phyloP scores from a whole-genome alignment of 2,888 invertebrate genomes.

The Teinopalpus imperialis region DNA sequence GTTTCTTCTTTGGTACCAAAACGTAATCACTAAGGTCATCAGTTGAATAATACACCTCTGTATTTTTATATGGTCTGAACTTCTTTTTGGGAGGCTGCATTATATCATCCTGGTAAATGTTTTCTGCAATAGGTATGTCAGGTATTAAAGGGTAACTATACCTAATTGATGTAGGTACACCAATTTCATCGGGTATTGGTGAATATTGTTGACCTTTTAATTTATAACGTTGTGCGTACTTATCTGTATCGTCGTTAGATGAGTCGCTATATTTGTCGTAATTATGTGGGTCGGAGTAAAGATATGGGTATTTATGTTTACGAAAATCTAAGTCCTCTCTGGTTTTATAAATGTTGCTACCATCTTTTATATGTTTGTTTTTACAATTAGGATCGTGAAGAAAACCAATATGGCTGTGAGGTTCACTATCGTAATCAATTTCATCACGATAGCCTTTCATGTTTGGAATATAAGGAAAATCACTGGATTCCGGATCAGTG shows the following conservation, averaged over 20 bases:
- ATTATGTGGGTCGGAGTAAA: constrained; percentile 47
- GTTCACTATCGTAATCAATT: constrained; percentile 43
- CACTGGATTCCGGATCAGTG: constrained; percentile 60
- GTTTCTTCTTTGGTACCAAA: constrained; percentile 69
- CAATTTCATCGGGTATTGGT: constrained; percentile 51
- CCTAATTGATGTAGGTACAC: constrained; percentile 42
- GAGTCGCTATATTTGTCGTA: constrained; percentile 60
- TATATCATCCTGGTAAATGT: constrained; percentile 54
- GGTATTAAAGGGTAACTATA: constrained; percentile 49
- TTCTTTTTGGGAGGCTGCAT: constrained; percentile 62
- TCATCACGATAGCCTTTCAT: constrained; percentile 67
- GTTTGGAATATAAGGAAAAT: constrained; percentile 64
- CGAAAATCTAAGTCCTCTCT: constrained; percentile 50
- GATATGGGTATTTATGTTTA: constrained; percentile 52
- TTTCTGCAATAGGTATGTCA: constrained; percentile 51
- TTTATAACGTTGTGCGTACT: constrained; percentile 48
- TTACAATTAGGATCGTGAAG: constrained; percentile 66
- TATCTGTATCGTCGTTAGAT: constrained; percentile 57
- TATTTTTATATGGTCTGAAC: constrained; percentile 53
- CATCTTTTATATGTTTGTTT: constrained; percentile 62
- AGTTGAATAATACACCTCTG: constrained; percentile 45
- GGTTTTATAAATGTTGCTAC: constrained; percentile 48
- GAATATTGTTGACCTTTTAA: constrained; percentile 43
- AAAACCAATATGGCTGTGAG: constrained; percentile 62
- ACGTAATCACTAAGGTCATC: constrained; percentile 66